Evolutionary conservation across 2,113 vertebrate genomes (phyloP).

Genomic region (Leuciscus idus): DNA sequence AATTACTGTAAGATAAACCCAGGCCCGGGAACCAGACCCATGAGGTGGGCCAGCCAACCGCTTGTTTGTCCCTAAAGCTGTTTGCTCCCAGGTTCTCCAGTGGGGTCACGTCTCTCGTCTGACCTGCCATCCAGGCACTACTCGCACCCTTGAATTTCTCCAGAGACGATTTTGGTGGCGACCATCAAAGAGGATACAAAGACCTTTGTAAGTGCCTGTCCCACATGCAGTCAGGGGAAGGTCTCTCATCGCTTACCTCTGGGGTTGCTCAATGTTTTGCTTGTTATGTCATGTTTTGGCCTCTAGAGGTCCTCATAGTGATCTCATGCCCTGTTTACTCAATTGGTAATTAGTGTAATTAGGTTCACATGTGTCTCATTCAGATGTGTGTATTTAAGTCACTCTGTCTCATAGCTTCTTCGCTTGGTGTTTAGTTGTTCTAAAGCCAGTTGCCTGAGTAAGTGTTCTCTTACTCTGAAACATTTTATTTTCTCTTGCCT

Average conservation of each 20-base stretch:
- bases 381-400: neutral
- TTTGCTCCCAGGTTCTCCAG: neutral
- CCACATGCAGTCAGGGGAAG: too few relatives aligned
- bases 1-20: neutral
- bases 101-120: neutral
- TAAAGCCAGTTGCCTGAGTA: neutral
- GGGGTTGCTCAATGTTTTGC: neutral
- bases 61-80: neutral
- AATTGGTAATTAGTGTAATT: neutral
- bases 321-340: neutral
- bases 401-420: neutral
- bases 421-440: neutral
- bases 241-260: too few relatives aligned
- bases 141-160: neutral
- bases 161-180: conserved; percentile 7
- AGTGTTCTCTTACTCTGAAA: too few relatives aligned
- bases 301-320: neutral
- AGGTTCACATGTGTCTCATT: neutral
- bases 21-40: neutral
- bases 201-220: too few relatives aligned
- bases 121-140: neutral
- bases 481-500: too few relatives aligned
- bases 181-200: neutral
- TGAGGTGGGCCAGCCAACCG: neutral
- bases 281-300: neutral